phyloP scores from a whole-genome alignment of 2,797 vertebrate species.

The Pelochelys cantorii region DNA sequence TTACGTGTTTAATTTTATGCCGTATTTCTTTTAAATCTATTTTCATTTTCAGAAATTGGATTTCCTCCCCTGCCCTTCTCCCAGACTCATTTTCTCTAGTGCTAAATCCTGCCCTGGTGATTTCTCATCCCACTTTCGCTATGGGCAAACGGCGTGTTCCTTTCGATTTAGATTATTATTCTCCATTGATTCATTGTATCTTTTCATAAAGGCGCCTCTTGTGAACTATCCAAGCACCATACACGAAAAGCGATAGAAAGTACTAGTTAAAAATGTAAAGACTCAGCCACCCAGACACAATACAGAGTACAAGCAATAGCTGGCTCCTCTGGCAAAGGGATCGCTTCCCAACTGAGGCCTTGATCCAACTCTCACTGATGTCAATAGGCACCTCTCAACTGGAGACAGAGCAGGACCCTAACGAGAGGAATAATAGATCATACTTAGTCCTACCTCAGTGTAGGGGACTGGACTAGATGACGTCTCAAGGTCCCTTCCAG shows the following conservation, averaged over 20 bases:
- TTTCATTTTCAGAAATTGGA: conserved; percentile 77
- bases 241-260: conserved; percentile 70
- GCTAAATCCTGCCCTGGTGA: conserved; percentile 40
- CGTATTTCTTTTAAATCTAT: conserved; percentile 72
- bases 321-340: not conserved
- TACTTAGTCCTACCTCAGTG: not conserved
- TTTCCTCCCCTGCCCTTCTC: conserved; percentile 69
- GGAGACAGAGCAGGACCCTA: not conserved
- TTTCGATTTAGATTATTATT: conserved; percentile 67
- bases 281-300: conserved; percentile 42
- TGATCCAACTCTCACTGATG: not conserved
- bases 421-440: not conserved
- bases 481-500: not conserved
- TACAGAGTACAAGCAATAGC: not conserved
- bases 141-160: conserved; percentile 63
- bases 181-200: conserved; percentile 72
- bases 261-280: conserved; percentile 73
- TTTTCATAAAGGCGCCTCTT: conserved; percentile 56
- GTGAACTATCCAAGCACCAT: conserved; percentile 71
- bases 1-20: conserved; percentile 75
- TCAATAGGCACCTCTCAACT: not conserved
- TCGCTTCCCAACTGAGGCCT: not conserved
- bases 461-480: not conserved
- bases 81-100: conserved; percentile 60
- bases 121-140: conserved; percentile 52